Evolutionary conservation across 2,113 vertebrate genomes (phyloP), one percentile per base, ranked within the genome.

Genomic region (Capreolus pygargus): DNA sequence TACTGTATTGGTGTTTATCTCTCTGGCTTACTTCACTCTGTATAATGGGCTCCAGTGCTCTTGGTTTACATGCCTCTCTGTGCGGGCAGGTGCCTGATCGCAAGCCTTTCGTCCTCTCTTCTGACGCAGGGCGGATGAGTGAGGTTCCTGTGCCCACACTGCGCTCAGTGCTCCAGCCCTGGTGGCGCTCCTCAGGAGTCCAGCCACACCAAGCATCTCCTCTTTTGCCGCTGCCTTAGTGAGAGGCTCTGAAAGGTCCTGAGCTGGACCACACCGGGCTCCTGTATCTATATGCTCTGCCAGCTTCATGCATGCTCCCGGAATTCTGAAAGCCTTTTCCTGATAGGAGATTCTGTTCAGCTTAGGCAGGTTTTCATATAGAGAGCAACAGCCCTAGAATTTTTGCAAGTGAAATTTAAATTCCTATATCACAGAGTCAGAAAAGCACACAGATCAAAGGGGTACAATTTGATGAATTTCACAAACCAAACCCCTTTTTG

Each of bases 211-310:
- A 19, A 14, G 28, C 45, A 17, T 67, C 45, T 70, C 47, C 3
- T 17, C 60, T 52, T 54, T 1, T 39, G 27, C 28, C 12, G 8
- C 8, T 3, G 7, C 25, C 23, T 89, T 43, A 50, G 3, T 25
- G 50, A 54, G 54, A 9, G 47, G 6, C 12, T 39, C 7, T 30
- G 28, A 33, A 45, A 8, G 50, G 36, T 28, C 57, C 27, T 23
- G 21, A 60, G 33, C n/a, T 10, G 14, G 39, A 12, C 47, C 36
- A 1, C 16, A 16, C 10, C 9, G 12, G 7, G 2, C 12, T 10
- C 57, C 17, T 36, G 3, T 2, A 0, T 47, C 15, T 27, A 1
- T 3, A 1, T 2, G 8, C 36, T 2, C 27, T 30, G 21, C n/a
- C 10, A 30, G 47, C 30, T 28, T 27, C 30, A 8, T 1, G 12